A percentile compares a stretch with the other conserved stretches of the same genome.
phyloP scores from a whole-genome alignment of 1,140 invertebrate species.

The Aphis craccivora region DNA sequence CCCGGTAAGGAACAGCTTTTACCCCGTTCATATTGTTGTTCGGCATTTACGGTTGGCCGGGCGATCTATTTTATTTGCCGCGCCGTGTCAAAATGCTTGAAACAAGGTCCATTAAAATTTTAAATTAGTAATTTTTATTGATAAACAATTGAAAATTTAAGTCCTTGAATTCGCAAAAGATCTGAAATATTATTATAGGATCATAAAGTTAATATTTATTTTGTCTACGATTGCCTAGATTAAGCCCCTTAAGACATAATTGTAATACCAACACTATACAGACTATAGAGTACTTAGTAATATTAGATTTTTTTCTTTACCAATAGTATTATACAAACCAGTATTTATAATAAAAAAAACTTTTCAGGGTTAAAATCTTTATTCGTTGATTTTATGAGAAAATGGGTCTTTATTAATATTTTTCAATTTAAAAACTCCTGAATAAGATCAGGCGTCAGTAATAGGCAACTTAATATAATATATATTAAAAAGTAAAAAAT shows the following conservation, averaged over 20 bases:
- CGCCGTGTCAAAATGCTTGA: background rate
- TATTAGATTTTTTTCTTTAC: background rate
- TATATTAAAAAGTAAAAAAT: background rate
- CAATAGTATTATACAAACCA: background rate
- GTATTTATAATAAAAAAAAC: background rate
- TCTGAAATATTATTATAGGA: too few species aligned
- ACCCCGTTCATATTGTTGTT: background rate
- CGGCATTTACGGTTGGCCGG: background rate
- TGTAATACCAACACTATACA: background rate
- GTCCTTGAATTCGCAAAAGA: background rate
- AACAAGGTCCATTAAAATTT: background rate
- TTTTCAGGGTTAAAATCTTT: background rate
- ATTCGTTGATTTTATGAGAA: background rate
- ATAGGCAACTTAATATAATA: background rate
- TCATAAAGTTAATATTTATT: background rate
- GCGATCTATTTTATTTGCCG: background rate
- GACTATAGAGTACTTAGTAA: too few species aligned
- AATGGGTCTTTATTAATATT: background rate
- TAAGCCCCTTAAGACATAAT: background rate
- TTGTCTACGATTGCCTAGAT: background rate
- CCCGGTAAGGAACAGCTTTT: slow-evolving; percentile 35
- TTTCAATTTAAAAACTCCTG: background rate
- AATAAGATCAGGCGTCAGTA: background rate
- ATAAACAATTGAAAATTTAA: background rate
- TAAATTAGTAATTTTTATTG: background rate